Evolutionary conservation across 92 coral and sea anemone genomes (phyloP), one percentile per base, ranked within the genome.

Genomic region (Palythoa caribaeorum): DNA sequence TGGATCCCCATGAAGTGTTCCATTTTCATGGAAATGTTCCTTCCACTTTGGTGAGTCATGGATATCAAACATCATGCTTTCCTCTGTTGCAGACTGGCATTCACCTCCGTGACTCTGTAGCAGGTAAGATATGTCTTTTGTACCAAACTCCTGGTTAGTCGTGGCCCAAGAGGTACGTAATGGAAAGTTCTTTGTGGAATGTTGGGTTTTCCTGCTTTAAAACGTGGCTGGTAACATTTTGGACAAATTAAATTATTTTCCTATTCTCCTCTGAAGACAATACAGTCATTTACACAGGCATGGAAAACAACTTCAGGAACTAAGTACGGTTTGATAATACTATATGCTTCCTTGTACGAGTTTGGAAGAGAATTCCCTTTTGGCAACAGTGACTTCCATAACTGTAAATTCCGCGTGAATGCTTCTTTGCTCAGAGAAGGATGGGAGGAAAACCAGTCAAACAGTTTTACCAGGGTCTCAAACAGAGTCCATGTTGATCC

Each of bases 31-130:
- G 4, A 37, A 40, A 37, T 47, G 7, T 20, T 38, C 2, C 14
- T 73, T 73, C 78, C 78, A 73, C 2, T 17, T 19, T 73, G 55
- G 78, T 11, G 51, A 38, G 36, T 73, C 20, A 73, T 73, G 78
- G 16, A 38, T n/a, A 40, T 40, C 78, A 2, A 9, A 1, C 78
- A 73, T 73, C 1, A 40, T 11, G 3, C 2, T 52, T 38, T 73
- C 9, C 1, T 73, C 35, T n/a, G n/a, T n/a, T n/a, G n/a, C n/a
- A n/a, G n/a, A n/a, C 0, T 40, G 21, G 2, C 39, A 10, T 5
- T 73, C 78, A 6, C 57, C 78, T 28, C 40, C 76, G 15, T 13
- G 78, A 73, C 20, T 73, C 9, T 44, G 78, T 1, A 73, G 14
- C 3, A 73, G 38, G 1, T 73, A 11, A 38, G 51, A 3, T 38